Percentiles rank a stretch among this genome's conserved stretches.
phyloP scores from a whole-genome alignment of 1,140 invertebrate species.

The Hyles euphorbiae region DNA sequence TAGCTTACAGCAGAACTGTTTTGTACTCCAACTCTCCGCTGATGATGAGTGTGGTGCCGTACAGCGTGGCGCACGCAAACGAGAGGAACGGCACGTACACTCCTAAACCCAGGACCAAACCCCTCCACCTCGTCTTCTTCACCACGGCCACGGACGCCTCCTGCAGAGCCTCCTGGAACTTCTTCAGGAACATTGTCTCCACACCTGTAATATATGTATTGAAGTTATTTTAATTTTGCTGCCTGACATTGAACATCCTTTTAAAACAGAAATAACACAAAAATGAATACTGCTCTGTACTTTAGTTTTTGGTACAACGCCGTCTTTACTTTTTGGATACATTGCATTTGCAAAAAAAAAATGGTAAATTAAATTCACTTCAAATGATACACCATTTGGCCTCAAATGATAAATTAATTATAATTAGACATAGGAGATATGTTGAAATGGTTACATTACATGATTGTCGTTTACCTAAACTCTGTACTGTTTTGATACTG shows the following conservation, averaged over 20 bases:
- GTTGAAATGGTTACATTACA: background rate
- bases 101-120: constrained; percentile 80
- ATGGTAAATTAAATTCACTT: no score
- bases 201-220: constrained; percentile 20
- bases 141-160: constrained; percentile 70
- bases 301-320: no score
- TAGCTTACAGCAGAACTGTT: constrained; percentile 82
- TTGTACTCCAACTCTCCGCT: constrained; percentile 77
- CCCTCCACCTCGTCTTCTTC: constrained; percentile 78
- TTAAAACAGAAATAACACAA: no score
- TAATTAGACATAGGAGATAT: no score
- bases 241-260: no score
- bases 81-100: constrained; percentile 82
- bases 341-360: no score
- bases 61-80: constrained; percentile 81
- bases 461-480: constrained; percentile 73
- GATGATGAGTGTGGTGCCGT: constrained; percentile 81
- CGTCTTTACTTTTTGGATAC: no score
- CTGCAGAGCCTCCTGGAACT: constrained; percentile 73
- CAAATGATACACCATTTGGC: no score
- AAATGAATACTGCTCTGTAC: no score
- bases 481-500: constrained; percentile 87
- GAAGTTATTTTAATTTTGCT: no score
- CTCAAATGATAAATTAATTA: no score
- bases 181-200: constrained; percentile 74